These are phyloP conservation scores for Macrocentrus cingulum DNA, from an alignment of 1,140 invertebrate genomes.

Conservation along the genomic window DNA sequence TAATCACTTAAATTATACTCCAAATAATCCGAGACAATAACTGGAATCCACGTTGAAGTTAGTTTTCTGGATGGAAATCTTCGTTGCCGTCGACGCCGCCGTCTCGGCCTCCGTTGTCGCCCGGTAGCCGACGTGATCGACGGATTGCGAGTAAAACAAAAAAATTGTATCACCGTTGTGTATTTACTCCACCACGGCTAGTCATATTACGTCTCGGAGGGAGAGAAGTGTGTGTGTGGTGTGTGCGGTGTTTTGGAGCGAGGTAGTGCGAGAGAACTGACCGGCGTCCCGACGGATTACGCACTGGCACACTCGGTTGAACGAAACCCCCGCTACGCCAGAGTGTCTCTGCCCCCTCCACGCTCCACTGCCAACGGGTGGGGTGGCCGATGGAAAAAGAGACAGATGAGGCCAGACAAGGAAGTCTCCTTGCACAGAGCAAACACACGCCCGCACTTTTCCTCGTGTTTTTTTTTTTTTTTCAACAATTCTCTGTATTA, in stretches of 20 bases:
- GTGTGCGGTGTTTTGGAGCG: too few species aligned
- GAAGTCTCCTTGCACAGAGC: too few species aligned
- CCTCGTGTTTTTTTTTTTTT: too few species aligned
- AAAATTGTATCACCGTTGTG: background rate
- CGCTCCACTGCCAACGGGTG: constrained; percentile 12
- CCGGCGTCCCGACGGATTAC: constrained; percentile 39
- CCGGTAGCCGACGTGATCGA: background rate
- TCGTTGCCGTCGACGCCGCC: background rate
- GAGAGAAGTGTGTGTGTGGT: background rate
- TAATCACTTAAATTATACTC: background rate
- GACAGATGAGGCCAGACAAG: constrained; percentile 8
- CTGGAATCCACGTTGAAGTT: background rate
- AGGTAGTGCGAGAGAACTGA: background rate
- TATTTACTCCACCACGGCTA: background rate
- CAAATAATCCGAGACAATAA: background rate
- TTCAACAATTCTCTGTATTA: too few species aligned
- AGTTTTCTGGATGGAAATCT: background rate
- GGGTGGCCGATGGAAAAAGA: constrained; percentile 19
- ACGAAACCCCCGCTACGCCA: constrained; percentile 1
- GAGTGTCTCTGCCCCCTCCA: constrained; percentile 2
- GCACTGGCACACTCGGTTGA: constrained; percentile 30
- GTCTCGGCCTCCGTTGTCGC: background rate
- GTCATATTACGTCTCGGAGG: background rate
- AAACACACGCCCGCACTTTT: too few species aligned
- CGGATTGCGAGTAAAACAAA: background rate